These are phyloP conservation scores for Cichladusa arquata DNA, from an alignment of 2,113 vertebrate species.

Conservation along the genomic window DNA sequence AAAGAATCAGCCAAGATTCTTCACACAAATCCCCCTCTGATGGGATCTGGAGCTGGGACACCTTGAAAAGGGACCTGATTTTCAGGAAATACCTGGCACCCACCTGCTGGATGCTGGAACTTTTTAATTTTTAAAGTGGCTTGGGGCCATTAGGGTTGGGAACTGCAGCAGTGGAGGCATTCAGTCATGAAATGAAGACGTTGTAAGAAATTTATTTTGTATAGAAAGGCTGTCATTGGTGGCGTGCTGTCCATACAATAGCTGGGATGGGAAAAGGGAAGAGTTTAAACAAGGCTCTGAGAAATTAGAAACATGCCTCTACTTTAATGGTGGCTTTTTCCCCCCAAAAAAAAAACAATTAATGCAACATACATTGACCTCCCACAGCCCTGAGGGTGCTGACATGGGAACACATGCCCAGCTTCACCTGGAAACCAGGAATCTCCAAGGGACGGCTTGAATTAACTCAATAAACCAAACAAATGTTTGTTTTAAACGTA, in stretches of 20 bases:
- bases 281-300: background rate
- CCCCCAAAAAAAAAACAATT: background rate
- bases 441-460: background rate
- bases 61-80: background rate
- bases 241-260: background rate
- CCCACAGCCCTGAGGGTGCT: background rate
- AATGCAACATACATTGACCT: background rate
- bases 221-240: background rate
- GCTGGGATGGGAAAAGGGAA: background rate
- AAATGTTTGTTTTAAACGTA: constrained; percentile 44
- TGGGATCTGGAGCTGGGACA: background rate
- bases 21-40: background rate
- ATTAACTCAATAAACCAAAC: constrained; percentile 26
- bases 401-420: background rate
- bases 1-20: background rate
- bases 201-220: background rate
- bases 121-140: fast-evolving
- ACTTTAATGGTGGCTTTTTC: background rate
- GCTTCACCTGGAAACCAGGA: constrained; percentile 46
- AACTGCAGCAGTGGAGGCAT: background rate
- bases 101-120: background rate
- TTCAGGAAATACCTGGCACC: background rate
- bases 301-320: constrained; percentile 24
- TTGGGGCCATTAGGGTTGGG: background rate
- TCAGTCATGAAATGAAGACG: background rate